Evolutionary conservation across 2,797 vertebrate genomes (phyloP).

Genomic region (Tragelaphus eurycerus): DNA sequence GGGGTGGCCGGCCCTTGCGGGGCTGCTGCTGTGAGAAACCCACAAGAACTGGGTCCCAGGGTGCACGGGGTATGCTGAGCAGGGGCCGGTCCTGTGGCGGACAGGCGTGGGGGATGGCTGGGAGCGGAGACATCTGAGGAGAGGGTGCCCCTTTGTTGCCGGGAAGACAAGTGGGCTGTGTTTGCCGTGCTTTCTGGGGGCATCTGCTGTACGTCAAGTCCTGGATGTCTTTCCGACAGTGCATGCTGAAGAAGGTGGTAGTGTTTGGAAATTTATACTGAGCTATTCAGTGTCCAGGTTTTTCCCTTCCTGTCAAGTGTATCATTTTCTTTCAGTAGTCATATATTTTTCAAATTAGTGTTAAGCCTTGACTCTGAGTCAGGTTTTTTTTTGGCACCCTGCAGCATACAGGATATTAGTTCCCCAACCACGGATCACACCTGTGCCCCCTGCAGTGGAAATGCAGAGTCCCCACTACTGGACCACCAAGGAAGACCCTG

Average conservation of each 20-base stretch:
- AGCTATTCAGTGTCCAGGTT: not conserved
- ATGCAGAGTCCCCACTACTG: not conserved
- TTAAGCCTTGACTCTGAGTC: not conserved
- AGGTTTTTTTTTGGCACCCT: not conserved
- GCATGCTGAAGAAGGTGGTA: not conserved
- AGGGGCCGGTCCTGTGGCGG: fast-evolving
- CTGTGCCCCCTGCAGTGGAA: not conserved
- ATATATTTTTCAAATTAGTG: not conserved
- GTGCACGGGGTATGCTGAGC: not conserved
- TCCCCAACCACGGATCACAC: not conserved
- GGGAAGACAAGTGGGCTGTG: not conserved
- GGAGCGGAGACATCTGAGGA: not conserved
- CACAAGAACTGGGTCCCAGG: not conserved
- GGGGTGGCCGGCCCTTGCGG: not conserved
- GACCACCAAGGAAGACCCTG: not conserved
- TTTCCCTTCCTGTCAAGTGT: not conserved
- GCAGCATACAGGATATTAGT: not conserved
- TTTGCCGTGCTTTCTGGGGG: not conserved
- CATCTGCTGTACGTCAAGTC: not conserved
- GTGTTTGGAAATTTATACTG: not conserved
- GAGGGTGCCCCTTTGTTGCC: not conserved
- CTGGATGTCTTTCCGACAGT: not conserved
- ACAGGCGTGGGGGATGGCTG: not conserved
- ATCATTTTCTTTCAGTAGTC: not conserved
- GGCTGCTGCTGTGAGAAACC: not conserved